Base-by-base conservation (phyloP, 2,888 invertebrate species). In the Neoscelio sp. region DNA sequence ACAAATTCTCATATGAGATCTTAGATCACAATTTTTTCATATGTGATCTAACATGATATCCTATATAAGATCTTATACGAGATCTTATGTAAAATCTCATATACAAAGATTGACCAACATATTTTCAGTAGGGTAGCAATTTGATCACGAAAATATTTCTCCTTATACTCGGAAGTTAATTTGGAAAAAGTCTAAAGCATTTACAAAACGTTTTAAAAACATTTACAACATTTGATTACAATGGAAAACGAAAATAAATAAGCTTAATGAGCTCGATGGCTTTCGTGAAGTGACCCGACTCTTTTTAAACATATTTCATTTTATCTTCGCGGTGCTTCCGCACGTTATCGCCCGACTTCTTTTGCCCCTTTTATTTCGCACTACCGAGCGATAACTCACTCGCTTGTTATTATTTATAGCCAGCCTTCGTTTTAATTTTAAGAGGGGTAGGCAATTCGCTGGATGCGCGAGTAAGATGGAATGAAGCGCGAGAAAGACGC, bases 351-450 rank as follows among this genome's bases (percentile, higher is more conserved):
- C 64, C 10, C 18, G 44, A 58, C 81, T 77, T 82, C 78, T 85
- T 83, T 60, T 80, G 83, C 81, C 83, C 78, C 81, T 82, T 84
- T 86, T 83, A 87, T 86, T 86, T 87, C 85, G 83, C 83, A 65
- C 84, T 76, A 48, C 81, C 65, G 76, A 58, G 82, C 84, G 83
- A 85, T 84, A 85, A 86, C 83, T 87, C 86, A 84, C 83, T 82
- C 80, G 82, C 78, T 87, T 87, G 85, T 88, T 87, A 87, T 89
- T 89, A 89, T 89, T 89, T 89, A 88, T 88, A 82, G 83, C 82
- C 56, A 28, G 62, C 77, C 33, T 67, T 71, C 78, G 81, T 76
- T 80, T 85, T 84, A 83, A 84, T 82, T 83, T 84, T 83, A 81
- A 81, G 81, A 83, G 83, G 82, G n/a, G n/a, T n/a, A n/a, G n/a